Evolutionary conservation across 1,140 invertebrate genomes (phyloP).

Genomic region (Zaprionus vittiger): DNA sequence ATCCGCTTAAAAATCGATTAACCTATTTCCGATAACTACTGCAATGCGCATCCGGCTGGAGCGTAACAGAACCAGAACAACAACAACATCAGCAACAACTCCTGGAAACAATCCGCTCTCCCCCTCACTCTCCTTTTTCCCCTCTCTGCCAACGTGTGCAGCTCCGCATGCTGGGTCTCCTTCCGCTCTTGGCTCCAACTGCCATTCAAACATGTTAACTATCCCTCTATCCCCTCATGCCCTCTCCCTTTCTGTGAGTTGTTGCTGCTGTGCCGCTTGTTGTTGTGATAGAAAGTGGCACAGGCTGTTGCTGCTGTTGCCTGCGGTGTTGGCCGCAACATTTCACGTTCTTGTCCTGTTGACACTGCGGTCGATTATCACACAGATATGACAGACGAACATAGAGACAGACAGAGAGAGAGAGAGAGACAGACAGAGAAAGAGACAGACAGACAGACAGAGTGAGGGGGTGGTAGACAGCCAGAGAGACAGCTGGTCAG

Average conservation of each 20-base stretch:
- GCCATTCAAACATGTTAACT: conserved; percentile 79
- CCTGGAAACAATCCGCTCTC: too few species aligned
- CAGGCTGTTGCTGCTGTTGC: conserved; percentile 41
- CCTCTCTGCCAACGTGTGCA: neutral
- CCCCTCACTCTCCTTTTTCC: neutral
- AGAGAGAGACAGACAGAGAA: neutral
- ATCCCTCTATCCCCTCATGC: conserved; percentile 14
- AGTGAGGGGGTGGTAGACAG: neutral
- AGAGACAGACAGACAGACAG: neutral
- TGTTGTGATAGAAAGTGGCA: conserved; percentile 79
- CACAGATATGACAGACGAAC: conserved; percentile 60
- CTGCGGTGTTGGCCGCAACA: conserved; percentile 18
- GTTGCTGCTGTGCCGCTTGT: conserved; percentile 30
- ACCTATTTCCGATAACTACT: conserved; percentile 84
- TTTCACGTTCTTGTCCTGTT: conserved; percentile 51
- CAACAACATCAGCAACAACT: neutral
- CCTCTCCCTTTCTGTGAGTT: conserved; percentile 9
- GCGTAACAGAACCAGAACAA: conserved; percentile 6
- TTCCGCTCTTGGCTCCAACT: conserved; percentile 23
- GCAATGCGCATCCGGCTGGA: conserved; percentile 74
- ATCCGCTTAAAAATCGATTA: conserved; percentile 84
- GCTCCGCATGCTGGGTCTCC: neutral
- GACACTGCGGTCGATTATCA: conserved; percentile 75
- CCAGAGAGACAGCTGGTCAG: neutral
- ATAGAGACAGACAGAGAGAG: conserved; percentile 11